A percentile compares a stretch with the other conserved stretches of the same genome.
phyloP scores from a whole-genome alignment of 2,888 invertebrate species.

The Ganaspis brasiliensis region DNA sequence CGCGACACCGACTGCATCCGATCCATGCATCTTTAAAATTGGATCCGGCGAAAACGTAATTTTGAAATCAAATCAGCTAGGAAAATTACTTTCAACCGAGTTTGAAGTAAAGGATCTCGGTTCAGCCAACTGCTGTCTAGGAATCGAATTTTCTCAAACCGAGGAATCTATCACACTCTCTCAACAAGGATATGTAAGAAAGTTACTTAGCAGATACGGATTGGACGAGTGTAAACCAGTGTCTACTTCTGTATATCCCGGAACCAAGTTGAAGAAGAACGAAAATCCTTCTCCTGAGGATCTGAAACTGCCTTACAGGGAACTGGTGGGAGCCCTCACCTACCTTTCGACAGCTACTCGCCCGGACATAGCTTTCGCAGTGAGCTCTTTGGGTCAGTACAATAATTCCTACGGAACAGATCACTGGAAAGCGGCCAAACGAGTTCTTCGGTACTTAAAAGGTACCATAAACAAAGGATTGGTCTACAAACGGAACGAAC shows the following conservation, averaged over 20 bases:
- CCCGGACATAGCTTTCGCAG: constrained; percentile 52
- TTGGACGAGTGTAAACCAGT: constrained; percentile 40
- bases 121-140: constrained; percentile 35
- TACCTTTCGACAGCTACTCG: constrained; percentile 52
- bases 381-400: constrained; percentile 53
- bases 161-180: constrained; percentile 1
- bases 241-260: constrained; percentile 44
- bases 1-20: constrained; percentile 19
- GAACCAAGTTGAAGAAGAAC: constrained; percentile 40
- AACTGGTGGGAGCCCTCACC: constrained; percentile 52
- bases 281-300: constrained; percentile 31
- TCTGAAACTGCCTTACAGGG: constrained; percentile 43
- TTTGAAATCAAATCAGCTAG: constrained; percentile 22
- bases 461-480: constrained; percentile 32
- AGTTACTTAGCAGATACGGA: not conserved
- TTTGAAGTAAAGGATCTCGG: constrained; percentile 40
- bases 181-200: constrained; percentile 29
- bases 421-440: constrained; percentile 51
- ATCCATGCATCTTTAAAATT: constrained; percentile 43
- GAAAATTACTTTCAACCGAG: not conserved
- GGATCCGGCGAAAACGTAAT: constrained; percentile 32
- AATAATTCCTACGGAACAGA: constrained; percentile 42
- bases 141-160: constrained; percentile 23
- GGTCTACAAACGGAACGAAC: not conserved
- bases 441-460: constrained; percentile 45